phyloP scores from a whole-genome alignment of 23 tunicate species.

The Ciona savignyi region DNA sequence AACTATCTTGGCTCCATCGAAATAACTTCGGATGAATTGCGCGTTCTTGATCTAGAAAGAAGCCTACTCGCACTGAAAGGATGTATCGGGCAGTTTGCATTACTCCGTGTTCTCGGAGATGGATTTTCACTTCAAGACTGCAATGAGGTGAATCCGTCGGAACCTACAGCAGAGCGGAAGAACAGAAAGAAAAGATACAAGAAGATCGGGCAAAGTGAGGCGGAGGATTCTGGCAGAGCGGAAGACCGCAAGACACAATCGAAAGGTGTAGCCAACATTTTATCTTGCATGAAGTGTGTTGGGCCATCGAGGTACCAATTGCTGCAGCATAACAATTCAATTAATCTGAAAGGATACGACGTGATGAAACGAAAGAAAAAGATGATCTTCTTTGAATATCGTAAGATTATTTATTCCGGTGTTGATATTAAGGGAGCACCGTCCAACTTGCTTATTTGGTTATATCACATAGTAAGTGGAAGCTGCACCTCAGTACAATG shows the following conservation, averaged over 20 bases:
- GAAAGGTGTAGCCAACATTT: neutral
- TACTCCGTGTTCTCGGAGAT: constrained; percentile 36
- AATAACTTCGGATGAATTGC: constrained; percentile 41
- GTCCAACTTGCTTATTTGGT: constrained; percentile 45
- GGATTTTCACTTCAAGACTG: constrained; percentile 39
- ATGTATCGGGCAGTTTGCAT: constrained; percentile 17
- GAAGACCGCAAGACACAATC: neutral
- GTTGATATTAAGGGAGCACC: constrained; percentile 14
- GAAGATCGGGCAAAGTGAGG: neutral
- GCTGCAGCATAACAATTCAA: constrained; percentile 34
- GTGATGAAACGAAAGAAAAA: neutral
- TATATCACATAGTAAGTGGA: constrained; percentile 25
- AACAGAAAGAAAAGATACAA: neutral
- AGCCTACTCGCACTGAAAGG: neutral
- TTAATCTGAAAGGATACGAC: constrained; percentile 29
- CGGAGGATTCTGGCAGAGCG: neutral
- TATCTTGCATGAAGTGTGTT: constrained; percentile 28
- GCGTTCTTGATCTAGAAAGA: constrained; percentile 8
- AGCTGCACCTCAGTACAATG: constrained; percentile 35
- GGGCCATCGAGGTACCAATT: neutral
- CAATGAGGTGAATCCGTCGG: neutral
- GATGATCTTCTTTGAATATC: constrained; percentile 23
- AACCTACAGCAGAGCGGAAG: constrained; percentile 3
- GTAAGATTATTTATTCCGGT: constrained; percentile 49
- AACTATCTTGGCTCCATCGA: constrained; percentile 25